A percentile compares a stretch with the other conserved stretches of the same genome.
Evolutionary conservation across 2,797 vertebrate species (phyloP).

Genomic region (Taeniopygia guttata): DNA sequence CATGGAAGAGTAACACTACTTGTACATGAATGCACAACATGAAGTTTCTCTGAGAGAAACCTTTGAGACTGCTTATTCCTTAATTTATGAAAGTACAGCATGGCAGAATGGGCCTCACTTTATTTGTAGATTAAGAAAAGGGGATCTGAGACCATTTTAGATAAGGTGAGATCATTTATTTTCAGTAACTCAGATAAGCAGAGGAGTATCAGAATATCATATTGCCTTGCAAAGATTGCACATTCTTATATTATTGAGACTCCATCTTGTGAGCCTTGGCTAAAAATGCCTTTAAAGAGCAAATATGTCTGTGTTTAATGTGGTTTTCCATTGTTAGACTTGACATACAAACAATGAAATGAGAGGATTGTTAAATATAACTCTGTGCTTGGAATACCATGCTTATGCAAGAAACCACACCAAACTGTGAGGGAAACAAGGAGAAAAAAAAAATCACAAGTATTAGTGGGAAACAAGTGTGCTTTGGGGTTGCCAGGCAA

Average conservation of each 20-base stretch:
- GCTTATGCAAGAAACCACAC: conserved; percentile 51
- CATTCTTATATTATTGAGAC: neutral
- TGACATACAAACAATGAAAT: conserved; percentile 35
- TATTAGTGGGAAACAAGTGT: conserved; percentile 12
- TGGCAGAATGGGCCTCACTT: neutral
- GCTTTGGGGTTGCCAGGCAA: neutral
- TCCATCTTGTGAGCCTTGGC: neutral
- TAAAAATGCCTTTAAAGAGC: conserved; percentile 29
- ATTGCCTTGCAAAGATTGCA: neutral
- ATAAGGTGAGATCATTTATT: neutral
- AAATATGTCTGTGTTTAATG: conserved; percentile 7
- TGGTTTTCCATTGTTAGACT: conserved; percentile 48
- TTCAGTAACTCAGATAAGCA: neutral
- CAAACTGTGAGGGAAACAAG: neutral
- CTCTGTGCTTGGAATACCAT: neutral
- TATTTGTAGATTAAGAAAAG: neutral
- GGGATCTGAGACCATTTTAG: neutral
- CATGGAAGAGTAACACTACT: neutral
- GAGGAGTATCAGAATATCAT: neutral
- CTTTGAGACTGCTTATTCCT: neutral
- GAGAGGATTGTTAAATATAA: conserved; percentile 54
- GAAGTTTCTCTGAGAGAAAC: neutral
- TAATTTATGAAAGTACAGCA: neutral
- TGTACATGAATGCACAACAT: neutral
- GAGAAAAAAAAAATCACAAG: neutral